These are phyloP conservation scores for Sinopyrophorus schimmeli DNA, from an alignment of 2,888 invertebrate genomes.

Conservation along the genomic window DNA sequence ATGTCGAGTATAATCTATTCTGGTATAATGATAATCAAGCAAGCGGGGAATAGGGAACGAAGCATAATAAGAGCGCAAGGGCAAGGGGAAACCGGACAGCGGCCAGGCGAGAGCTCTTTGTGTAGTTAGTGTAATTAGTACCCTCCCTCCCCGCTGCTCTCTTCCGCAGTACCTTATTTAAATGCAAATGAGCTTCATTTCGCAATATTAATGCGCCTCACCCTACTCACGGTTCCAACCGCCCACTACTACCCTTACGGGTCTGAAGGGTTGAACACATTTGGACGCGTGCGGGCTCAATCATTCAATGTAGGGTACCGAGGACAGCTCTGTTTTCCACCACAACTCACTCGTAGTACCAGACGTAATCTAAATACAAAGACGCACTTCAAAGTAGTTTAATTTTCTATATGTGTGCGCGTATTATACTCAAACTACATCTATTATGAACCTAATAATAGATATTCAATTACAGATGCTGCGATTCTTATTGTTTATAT, in stretches of 20 bases:
- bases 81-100: slow-evolving; percentile 47
- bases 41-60: slow-evolving; percentile 48
- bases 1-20: slow-evolving; percentile 53
- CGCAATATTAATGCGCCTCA: slow-evolving; percentile 83
- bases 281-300: slow-evolving; percentile 40
- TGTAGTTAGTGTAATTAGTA: slow-evolving; percentile 60
- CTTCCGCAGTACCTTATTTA: slow-evolving; percentile 71
- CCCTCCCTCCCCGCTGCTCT: slow-evolving; percentile 43
- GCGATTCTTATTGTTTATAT: too few relatives aligned
- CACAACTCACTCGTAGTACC: slow-evolving; percentile 24
- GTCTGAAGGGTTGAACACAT: slow-evolving; percentile 40
- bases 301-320: slow-evolving; percentile 36
- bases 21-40: slow-evolving; percentile 54
- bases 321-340: slow-evolving; percentile 30
- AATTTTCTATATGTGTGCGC: slow-evolving; percentile 3
- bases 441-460: neutral
- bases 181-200: slow-evolving; percentile 90
- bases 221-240: slow-evolving; percentile 48
- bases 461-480: too few relatives aligned
- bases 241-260: slow-evolving; percentile 39
- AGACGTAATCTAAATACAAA: slow-evolving; percentile 18
- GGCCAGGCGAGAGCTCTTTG: slow-evolving; percentile 58
- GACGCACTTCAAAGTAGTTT: slow-evolving; percentile 11
- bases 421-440: neutral
- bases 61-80: slow-evolving; percentile 47